Conservation (phyloP, 2,888 invertebrate species). For the Ophonus ardosiacus region DNA sequence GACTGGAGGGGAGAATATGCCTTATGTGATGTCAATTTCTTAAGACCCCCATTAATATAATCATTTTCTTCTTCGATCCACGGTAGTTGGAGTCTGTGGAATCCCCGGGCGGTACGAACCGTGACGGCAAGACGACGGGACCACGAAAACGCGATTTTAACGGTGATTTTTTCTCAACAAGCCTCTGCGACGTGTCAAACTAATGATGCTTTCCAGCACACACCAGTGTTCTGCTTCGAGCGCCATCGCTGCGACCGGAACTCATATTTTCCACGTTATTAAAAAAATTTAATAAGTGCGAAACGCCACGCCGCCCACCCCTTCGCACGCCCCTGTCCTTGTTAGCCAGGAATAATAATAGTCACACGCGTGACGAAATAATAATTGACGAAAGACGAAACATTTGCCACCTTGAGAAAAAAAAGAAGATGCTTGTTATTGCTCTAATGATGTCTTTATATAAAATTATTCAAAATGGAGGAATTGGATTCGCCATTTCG, state of each 20-base stretch:
- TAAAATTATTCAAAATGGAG: conserved; percentile 11
- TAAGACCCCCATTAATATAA: too few species aligned
- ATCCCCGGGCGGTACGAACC: conserved; percentile 27
- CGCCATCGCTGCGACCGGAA: conserved; percentile 39
- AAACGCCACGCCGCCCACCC: conserved; percentile 37
- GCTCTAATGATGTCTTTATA: conserved; percentile 44
- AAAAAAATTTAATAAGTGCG: conserved; percentile 64
- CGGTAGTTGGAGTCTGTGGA: neutral
- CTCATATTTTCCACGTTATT: conserved; percentile 64
- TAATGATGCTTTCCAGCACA: conserved; percentile 72
- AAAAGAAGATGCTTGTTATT: conserved; percentile 12
- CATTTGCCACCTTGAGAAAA: conserved; percentile 33
- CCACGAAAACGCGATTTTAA: conserved; percentile 68
- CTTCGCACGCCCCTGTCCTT: conserved; percentile 2
- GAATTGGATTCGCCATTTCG: conserved; percentile 1
- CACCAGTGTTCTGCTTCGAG: conserved; percentile 5
- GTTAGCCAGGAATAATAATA: conserved; percentile 40
- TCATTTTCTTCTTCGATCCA: neutral
- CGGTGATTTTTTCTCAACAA: conserved; percentile 69
- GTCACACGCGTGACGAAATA: conserved; percentile 58
- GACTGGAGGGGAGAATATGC: too few species aligned
- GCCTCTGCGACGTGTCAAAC: conserved; percentile 72
- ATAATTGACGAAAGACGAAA: conserved; percentile 52
- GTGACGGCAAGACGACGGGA: conserved; percentile 38
- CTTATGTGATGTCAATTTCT: too few species aligned